Evolutionary conservation across 1,140 invertebrate genomes (phyloP), one percentile per base, ranked within the genome.

Genomic region (Oppia nitens): DNA sequence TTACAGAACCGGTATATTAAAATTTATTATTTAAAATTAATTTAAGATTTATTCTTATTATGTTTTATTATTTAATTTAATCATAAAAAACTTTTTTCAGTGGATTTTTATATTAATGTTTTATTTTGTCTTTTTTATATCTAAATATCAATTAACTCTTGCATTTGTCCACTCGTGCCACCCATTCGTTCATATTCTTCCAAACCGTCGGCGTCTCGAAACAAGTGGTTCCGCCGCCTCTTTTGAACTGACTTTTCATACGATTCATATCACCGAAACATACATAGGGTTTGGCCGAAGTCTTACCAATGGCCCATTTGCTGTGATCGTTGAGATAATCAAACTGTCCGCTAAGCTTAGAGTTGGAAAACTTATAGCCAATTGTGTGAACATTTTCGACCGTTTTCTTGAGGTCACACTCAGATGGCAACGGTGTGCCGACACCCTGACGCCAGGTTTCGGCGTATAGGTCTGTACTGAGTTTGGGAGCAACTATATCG

Each of bases 251-350:
- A 12, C 78, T 77, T 63, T 78, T 67, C 70, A 84, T 82, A 77
- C 91, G 77, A 69, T 96, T 96, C 24, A 95, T 91, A 69, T 94
- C 91, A 12, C 87, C 89, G 14, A 94, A 79, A 68, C 92, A 96
- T 58, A 83, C 78, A 12, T 53, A 12, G 45, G 27, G 17, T 4
- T 56, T 14, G 6, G 9, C 11, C 21, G 21, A 23, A 14, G 9
- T 25, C 25, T 26, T 11, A 1, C 83, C 76, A 3, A 92, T 79
- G 0, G 85, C 84, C 88, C 89, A 94, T 71, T 96, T 96, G 0
- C 88, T 87, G 71, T 95, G 91, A 72, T 95, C 90, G 47, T 78
- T 75, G 23, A 79, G 77, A 2, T 80, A 82, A n/a, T 76, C 77
- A 67, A 89, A 92, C 24, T 73, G 69, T 50, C 82, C 64, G 2